These are phyloP conservation scores for Brachymystax lenok DNA, from an alignment of 2,797 vertebrate genomes.

Conservation along the genomic window DNA sequence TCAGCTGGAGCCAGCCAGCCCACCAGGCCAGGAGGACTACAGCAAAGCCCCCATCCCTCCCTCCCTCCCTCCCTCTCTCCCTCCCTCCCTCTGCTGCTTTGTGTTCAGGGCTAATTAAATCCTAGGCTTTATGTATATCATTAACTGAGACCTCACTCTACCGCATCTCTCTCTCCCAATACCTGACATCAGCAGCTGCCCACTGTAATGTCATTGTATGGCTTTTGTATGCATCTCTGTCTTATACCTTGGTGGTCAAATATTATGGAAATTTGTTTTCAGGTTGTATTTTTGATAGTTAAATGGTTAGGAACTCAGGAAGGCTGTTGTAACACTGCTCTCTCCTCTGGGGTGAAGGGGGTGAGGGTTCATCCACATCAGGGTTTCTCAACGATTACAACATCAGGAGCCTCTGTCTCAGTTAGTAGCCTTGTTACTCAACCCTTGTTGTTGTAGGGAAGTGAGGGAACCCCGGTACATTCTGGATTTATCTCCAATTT, in stretches of 20 bases:
- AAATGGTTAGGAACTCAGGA: not conserved
- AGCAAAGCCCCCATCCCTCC: slow-evolving; percentile 26
- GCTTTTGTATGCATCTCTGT: not conserved
- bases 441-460: slow-evolving; percentile 4
- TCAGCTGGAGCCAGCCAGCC: slow-evolving; percentile 52
- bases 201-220: not conserved
- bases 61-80: not conserved
- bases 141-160: slow-evolving; percentile 4
- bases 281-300: not conserved
- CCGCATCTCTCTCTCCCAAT: not conserved
- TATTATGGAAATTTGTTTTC: not conserved
- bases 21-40: slow-evolving; percentile 37
- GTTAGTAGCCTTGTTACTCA: slow-evolving; percentile 35
- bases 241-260: not conserved
- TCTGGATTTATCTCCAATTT: slow-evolving; percentile 3
- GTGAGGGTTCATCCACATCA: slow-evolving; percentile 44
- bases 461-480: slow-evolving; percentile 3
- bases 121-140: slow-evolving; percentile 13
- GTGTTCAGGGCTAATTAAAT: slow-evolving; percentile 29
- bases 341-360: slow-evolving; percentile 23
- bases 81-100: not conserved
- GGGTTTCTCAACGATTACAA: slow-evolving; percentile 46
- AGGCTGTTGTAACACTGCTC: slow-evolving; percentile 24
- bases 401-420: slow-evolving; percentile 31
- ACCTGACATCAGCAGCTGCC: not conserved